Evolutionary conservation across 1,140 invertebrate species (phyloP), one percentile per base, ranked within the genome.

Genomic region (Lasioglossum baleicum): DNA sequence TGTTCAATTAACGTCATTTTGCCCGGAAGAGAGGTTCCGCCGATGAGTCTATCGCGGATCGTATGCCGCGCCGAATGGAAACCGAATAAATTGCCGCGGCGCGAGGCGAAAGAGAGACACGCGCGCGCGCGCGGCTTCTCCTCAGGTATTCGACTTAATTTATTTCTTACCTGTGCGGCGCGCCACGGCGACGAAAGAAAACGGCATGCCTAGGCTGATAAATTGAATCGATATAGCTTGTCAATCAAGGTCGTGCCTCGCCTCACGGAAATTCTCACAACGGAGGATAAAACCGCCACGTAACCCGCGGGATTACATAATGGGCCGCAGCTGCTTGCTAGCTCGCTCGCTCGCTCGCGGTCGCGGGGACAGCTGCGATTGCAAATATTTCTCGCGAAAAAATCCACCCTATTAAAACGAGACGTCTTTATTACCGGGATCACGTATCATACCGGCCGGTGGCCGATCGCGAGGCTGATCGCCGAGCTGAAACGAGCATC

Each of bases 211-310:
- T 44, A 65, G 26, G 13, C 40, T 48, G 74, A 72, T 84, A 78
- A 70, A 81, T 75, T 75, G 76, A 65, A 80, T 67, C 42, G 75
- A 84, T 72, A 78, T 67, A 53, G 63, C 71, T 71, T 75, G 80
- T 85, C 71, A 65, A 86, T 86, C 80, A 85, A 86, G 84, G 84
- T 69, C 79, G 72, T 26, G 68, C 75, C 85, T 84, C 67, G 82
- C 77, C 85, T 87, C 79, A 22, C 75, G 84, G 82, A 83, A 87
- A 87, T 82, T 82, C 75, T 80, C 75, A 58, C 68, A 67, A 42
- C 60, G 60, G 51, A 61, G 79, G 75, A 68, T 75, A 65, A 72
- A 85, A 75, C 84, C 35, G 74, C 77, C 68, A 76, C 71, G 76
- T 74, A 82, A 80, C 78, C 65, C 65, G 44, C 44, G 48, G 42